Percentiles rank a stretch among this genome's conserved stretches.
These are phyloP conservation scores for Siniperca knerii DNA, from an alignment of 2,113 vertebrate species.

Conservation along the genomic window DNA sequence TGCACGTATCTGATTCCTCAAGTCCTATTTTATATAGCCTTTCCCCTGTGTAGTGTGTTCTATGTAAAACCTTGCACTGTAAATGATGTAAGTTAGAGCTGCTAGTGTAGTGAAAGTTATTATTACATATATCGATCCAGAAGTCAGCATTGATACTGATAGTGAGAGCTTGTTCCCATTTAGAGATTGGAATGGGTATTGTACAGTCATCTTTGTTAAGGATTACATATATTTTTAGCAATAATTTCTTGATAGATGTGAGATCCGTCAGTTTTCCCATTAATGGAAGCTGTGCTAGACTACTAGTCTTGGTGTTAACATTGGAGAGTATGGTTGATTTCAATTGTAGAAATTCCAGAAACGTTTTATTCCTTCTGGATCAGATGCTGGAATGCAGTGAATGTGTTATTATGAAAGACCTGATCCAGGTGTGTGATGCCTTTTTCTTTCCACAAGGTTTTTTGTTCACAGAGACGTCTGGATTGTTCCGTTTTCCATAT, in stretches of 20 bases:
- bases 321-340: not conserved
- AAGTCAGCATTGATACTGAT: not conserved
- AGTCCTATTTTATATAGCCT: not conserved
- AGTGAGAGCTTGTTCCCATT: not conserved
- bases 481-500: not conserved
- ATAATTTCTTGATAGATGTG: not conserved
- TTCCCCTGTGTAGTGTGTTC: not conserved
- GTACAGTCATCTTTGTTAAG: not conserved
- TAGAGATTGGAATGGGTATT: not conserved
- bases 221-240: not conserved
- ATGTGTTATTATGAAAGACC: not conserved
- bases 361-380: not conserved
- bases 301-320: too few relatives aligned
- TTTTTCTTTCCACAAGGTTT: not conserved
- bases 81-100: not conserved
- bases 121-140: not conserved
- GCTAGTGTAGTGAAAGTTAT: not conserved
- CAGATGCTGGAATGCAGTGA: not conserved
- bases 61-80: not conserved
- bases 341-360: not conserved
- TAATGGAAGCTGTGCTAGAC: not conserved
- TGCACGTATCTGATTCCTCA: not conserved
- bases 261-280: too few relatives aligned
- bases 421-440: not conserved
- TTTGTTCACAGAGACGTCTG: not conserved